Evolutionary conservation across 1,140 invertebrate species (phyloP), one percentile per base, ranked within the genome.

Genomic region (Bombus soroeensis): DNA sequence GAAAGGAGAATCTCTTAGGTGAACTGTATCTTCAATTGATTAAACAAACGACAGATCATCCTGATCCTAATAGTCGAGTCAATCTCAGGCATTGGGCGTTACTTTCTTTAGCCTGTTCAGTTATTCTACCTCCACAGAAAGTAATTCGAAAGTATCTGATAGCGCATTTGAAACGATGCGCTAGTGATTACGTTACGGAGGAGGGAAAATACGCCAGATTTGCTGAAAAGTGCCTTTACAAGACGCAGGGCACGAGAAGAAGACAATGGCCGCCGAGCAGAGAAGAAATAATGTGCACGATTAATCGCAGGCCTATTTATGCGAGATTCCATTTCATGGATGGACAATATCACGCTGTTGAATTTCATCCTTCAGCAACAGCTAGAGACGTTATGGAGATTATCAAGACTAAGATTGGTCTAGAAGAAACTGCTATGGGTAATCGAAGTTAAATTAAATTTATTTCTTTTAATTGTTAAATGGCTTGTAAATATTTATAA

Each of bases 181-280:
- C 98, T 43, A 97, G 98, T 74, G 98, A 99, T 94, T 97, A 97
- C 87, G 97, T 99, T 32, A 98, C 98, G 3, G 98, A 99, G 93
- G 98, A 99, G 94, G 98, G 98, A 10, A 98, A 98, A 95, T 99
- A 98, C 94, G 98, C 99, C 12, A 95, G 98, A 90, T 98, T 99
- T 93, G 98, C 98, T 47, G 98, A 99, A 93, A 99, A 98, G 97
- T 98, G 98, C 93, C 96, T 98, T 53, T 96, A 97, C 72, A 97
- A 98, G 93, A 98, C 98, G 57, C 97, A 98, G 88, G 98, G 98
- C 81, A 98, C 98, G 8, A 96, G 97, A 47, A 96, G 98, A 43
- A 96, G 98, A 0, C 97, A 98, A 88, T 98, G 98, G 96, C 97
- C 98, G n/a, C 98, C 98, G 10, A 99, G 98, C 13, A 96, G 97